These are phyloP conservation scores for Sesia apiformis DNA, from an alignment of 2,888 invertebrate genomes.

Conservation along the genomic window DNA sequence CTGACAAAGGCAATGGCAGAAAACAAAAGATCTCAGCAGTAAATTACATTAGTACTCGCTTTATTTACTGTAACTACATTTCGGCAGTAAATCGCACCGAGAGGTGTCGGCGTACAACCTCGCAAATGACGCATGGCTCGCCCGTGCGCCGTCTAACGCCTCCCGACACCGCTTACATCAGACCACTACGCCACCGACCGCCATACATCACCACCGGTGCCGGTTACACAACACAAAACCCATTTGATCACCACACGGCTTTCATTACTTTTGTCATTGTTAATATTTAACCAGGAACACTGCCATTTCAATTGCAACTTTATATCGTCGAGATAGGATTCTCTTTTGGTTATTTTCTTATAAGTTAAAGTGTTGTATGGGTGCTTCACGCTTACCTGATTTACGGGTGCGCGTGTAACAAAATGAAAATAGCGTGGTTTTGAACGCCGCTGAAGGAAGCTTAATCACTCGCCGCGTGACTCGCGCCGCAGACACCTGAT, in stretches of 20 bases:
- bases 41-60: too few species aligned
- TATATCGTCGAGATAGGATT: not conserved
- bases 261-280: not conserved
- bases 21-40: too few species aligned
- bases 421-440: slow-evolving; percentile 5
- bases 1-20: too few species aligned
- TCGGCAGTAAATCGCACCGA: too few species aligned
- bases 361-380: slow-evolving; percentile 12
- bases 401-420: slow-evolving; percentile 11
- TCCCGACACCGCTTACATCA: not conserved
- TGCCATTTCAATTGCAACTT: not conserved
- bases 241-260: slow-evolving; percentile 1
- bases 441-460: slow-evolving; percentile 1
- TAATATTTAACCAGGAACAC: slow-evolving; percentile 1
- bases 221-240: slow-evolving; percentile 2
- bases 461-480: not conserved
- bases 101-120: too few species aligned
- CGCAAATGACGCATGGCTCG: too few species aligned
- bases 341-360: not conserved
- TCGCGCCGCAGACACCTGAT: not conserved
- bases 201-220: slow-evolving; percentile 4
- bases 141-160: too few species aligned
- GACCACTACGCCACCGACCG: slow-evolving; percentile 1
- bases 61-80: too few species aligned
- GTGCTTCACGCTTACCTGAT: slow-evolving; percentile 15